These are phyloP conservation scores for Balaeniceps rex DNA, from an alignment of 2,113 vertebrate species.

Conservation along the genomic window DNA sequence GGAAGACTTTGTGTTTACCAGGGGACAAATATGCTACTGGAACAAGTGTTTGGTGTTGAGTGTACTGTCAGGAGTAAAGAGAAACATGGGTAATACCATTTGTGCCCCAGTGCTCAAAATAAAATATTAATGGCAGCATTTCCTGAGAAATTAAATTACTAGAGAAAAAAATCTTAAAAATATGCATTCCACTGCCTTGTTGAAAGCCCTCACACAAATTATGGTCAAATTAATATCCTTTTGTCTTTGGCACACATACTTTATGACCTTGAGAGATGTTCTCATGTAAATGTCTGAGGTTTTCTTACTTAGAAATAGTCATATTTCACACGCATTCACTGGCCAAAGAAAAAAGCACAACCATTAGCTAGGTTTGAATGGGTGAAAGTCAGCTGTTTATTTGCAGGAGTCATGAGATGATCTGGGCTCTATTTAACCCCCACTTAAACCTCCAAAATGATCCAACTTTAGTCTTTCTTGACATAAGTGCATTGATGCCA, in stretches of 20 bases:
- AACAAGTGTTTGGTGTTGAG: background rate
- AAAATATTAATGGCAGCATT: conserved; percentile 50
- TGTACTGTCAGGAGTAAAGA: background rate
- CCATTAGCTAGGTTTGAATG: background rate
- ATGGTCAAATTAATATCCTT: conserved; percentile 27
- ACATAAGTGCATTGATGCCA: background rate
- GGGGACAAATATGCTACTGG: background rate
- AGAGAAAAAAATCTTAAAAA: background rate
- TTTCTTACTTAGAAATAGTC: background rate
- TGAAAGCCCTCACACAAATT: conserved; percentile 36
- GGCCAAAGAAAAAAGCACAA: background rate
- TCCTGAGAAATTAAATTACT: conserved; percentile 53
- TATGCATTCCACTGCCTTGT: background rate
- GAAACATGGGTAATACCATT: conserved; percentile 28
- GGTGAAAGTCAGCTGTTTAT: background rate
- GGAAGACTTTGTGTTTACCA: background rate
- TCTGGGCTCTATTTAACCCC: background rate
- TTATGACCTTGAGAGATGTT: conserved; percentile 31
- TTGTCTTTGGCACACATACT: background rate
- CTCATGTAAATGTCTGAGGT: background rate
- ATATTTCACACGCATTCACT: background rate
- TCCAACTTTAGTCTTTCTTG: background rate
- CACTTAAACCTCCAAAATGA: background rate
- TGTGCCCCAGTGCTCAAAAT: conserved; percentile 18
- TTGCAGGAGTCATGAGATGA: background rate